Evolutionary conservation across 2,113 vertebrate genomes (phyloP), one percentile per base, ranked within the genome.

Genomic region (Mohoua ochrocephala): DNA sequence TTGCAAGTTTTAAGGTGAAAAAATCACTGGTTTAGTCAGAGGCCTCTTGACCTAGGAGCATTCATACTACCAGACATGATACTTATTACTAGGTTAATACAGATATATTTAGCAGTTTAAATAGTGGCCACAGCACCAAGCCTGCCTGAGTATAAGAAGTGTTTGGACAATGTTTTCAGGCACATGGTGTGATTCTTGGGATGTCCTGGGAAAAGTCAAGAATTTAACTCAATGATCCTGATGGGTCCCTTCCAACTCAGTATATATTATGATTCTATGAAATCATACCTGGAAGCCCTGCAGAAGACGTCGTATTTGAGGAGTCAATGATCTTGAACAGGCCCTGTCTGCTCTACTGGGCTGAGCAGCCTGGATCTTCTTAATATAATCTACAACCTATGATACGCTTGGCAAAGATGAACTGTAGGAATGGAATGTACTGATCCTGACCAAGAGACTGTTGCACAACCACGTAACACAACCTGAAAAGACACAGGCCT

Each of bases 381-480:
- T 45, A 75, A 70, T 14, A 10, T 33, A 28, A 89, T 33, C 67
- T 59, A 9, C 31, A 78, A 65, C 5, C 35, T 68, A 2, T 2
- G 15, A 39, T 14, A 8, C 28, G 13, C 23, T 80, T 30, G 2
- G 11, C 18, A 68, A 59, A 68, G 26, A 11, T 37, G 7, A 75
- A 50, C 27, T 21, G 6, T 15, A 76, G 16, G 41, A 78, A 45
- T 8, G 13, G 7, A 74, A 53, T 5, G 11, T 9, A 53, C 7
- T 26, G 11, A 89, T 88, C 45, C 39, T 79, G 47, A 59, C 7
- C 13, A 74, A 50, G 10, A 57, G 11, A 41, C 23, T 3, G 3
- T 2, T 49, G 19, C 16, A 60, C 2, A 78, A 19, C 10, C 33
- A 79, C 0, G 0, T 6, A 70, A 78, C 31, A 61, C 18, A 26